These are phyloP conservation scores for Drosophila kambysellisi DNA, from an alignment of 2,888 invertebrate genomes.

Conservation along the genomic window DNA sequence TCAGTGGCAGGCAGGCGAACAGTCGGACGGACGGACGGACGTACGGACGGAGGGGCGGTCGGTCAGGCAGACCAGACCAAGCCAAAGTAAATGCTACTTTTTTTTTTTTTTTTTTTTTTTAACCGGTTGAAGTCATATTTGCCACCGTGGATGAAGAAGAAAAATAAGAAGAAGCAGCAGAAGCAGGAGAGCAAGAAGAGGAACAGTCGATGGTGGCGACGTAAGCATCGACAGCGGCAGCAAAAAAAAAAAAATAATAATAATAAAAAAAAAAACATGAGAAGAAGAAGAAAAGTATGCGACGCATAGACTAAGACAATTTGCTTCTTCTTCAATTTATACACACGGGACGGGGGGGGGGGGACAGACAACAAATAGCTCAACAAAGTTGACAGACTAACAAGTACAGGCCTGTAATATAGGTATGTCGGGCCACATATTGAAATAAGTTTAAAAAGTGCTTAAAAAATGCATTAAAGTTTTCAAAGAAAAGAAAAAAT, in stretches of 20 bases:
- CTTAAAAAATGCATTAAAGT: not conserved
- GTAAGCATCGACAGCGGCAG: conserved; percentile 43
- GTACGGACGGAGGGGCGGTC: not conserved
- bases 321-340: conserved; percentile 1
- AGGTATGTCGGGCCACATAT: not conserved
- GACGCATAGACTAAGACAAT: not conserved
- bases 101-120: conserved; percentile 39
- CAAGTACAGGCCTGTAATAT: not conserved
- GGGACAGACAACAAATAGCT: not conserved
- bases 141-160: conserved; percentile 54
- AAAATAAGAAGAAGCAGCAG: conserved; percentile 6
- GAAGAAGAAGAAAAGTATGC: conserved; percentile 16
- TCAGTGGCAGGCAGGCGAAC: conserved; percentile 8
- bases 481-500: too few relatives aligned
- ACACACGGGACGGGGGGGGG: not conserved
- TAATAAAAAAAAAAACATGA: not conserved
- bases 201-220: conserved; percentile 33
- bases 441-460: not conserved
- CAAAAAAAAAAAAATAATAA: not conserved
- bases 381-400: not conserved
- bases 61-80: conserved; percentile 26
- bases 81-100: conserved; percentile 59
- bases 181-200: conserved; percentile 9
- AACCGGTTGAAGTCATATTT: conserved; percentile 76
- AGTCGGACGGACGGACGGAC: rapidly evolving